Evolutionary conservation across 2,113 vertebrate species (phyloP).

Genomic region (Sigmodon hispidus): DNA sequence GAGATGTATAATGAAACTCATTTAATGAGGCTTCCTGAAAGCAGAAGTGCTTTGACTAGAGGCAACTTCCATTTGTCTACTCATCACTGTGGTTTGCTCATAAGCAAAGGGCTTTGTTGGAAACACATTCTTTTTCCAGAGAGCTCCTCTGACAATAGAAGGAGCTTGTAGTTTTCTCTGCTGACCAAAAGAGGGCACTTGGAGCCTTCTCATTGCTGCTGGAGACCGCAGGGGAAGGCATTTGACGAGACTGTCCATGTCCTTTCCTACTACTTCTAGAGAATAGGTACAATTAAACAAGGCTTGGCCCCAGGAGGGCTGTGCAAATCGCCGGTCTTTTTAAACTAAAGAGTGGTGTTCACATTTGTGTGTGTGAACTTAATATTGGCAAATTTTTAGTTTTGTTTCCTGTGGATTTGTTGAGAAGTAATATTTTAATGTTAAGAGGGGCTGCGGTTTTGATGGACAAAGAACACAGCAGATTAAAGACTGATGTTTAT

Average conservation of each 20-base stretch:
- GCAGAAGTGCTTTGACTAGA: constrained; percentile 41
- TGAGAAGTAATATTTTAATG: constrained; percentile 23
- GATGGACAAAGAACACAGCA: constrained; percentile 23
- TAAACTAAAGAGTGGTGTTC: neutral
- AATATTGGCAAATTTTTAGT: constrained; percentile 7
- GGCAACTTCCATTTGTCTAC: constrained; percentile 52
- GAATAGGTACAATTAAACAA: constrained; percentile 1
- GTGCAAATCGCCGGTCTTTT: constrained; percentile 1
- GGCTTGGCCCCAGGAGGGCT: neutral
- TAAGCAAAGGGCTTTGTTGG: constrained; percentile 49
- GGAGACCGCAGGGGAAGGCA: neutral
- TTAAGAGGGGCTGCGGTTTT: constrained; percentile 30
- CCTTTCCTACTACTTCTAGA: neutral
- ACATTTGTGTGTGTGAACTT: constrained; percentile 9
- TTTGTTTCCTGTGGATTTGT: neutral
- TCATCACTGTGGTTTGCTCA: neutral
- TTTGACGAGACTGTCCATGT: neutral
- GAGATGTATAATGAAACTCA: constrained; percentile 48
- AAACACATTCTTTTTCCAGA: constrained; percentile 60
- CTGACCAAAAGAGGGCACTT: constrained; percentile 84
- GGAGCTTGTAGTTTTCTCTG: constrained; percentile 55
- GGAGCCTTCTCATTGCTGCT: constrained; percentile 75
- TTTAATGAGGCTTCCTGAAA: constrained; percentile 32
- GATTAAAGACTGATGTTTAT: constrained; percentile 31
- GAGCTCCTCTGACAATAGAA: constrained; percentile 14